Evolutionary conservation across 2,888 invertebrate genomes (phyloP), one percentile per base, ranked within the genome.

Genomic region (Spodoptera littoralis): DNA sequence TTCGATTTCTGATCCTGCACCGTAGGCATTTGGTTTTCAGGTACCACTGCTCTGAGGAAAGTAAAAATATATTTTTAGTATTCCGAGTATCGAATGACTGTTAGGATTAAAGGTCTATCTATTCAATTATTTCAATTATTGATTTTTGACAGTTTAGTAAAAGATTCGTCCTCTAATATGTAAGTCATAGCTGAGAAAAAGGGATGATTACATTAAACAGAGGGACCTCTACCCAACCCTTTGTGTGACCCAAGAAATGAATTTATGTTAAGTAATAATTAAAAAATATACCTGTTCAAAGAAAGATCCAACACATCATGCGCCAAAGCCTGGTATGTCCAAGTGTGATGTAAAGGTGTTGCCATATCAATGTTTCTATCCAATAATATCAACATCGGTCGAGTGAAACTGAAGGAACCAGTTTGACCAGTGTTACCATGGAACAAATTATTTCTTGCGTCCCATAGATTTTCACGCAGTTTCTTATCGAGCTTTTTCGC

Each of bases 241-340:
- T 27, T 27, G 27, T 4, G 27, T 27, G 5, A 27, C 5, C 5
- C 2, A 27, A 27, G 3, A 27, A 24, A n/a, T 42, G 2, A 46
- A 58, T 22, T n/a, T 47, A 18, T 6, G 6, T 18, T 44, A 57
- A 30, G 22, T 45, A 30, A 11, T 41, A 27, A 27, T 18, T 55
- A 11, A 43, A 65, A 46, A 60, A 54, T 73, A 71, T 72, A 95
- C 95, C 98, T 96, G 92, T 99, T 99, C 61, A 99, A 93, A 9
- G 98, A 97, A 77, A 99, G 95, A 84, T 99, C 98, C 61, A 99
- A 91, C 4, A 99, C 97, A 95, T 99, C 99, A 90, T 99, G 99
- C 27, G 98, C 97, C 59, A 99, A 92, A 1, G 99, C 99, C 92
- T 99, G 99, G 90, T 99, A 99, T 0, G 99, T 99, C 99, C 99